phyloP scores from a whole-genome alignment of 2,888 invertebrate genomes.

The Oscheius myriophilus region DNA sequence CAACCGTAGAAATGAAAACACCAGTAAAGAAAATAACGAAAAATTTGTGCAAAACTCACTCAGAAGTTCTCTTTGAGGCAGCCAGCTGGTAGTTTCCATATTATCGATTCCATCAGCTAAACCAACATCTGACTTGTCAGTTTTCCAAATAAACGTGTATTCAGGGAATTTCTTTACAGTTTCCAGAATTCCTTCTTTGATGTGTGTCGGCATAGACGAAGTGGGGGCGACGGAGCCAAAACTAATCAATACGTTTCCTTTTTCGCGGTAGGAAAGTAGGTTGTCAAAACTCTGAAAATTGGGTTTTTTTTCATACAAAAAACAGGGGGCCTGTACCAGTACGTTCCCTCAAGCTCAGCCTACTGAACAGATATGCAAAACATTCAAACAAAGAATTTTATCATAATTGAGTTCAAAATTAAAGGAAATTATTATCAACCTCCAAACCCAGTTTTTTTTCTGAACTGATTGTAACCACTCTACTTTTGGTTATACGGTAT shows the following conservation, averaged over 20 bases:
- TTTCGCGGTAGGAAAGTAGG: neutral
- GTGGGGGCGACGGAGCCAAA: conserved; percentile 23
- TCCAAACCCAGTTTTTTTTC: too few species aligned
- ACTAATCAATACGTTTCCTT: conserved; percentile 19
- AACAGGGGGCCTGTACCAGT: too few species aligned
- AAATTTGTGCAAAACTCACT: too few species aligned
- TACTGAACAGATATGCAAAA: too few species aligned
- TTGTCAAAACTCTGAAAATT: conserved; percentile 20
- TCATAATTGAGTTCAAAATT: too few species aligned
- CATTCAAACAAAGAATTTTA: too few species aligned
- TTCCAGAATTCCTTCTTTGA: conserved; percentile 7
- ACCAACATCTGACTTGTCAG: conserved; percentile 10
- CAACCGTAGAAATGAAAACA: too few species aligned
- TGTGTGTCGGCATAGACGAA: conserved; percentile 13
- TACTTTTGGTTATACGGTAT: too few species aligned
- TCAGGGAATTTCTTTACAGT: conserved; percentile 10
- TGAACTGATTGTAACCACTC: too few species aligned
- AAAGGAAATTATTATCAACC: too few species aligned
- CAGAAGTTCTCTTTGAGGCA: conserved; percentile 22
- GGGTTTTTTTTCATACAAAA: neutral
- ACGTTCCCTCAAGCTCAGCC: too few species aligned
- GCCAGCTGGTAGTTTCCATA: conserved; percentile 15
- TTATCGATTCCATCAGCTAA: conserved; percentile 6
- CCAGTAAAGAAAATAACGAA: too few species aligned
- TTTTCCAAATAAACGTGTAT: conserved; percentile 26